Evolutionary conservation across 1,140 invertebrate species (phyloP).

Genomic region (Zaprionus vittiger): DNA sequence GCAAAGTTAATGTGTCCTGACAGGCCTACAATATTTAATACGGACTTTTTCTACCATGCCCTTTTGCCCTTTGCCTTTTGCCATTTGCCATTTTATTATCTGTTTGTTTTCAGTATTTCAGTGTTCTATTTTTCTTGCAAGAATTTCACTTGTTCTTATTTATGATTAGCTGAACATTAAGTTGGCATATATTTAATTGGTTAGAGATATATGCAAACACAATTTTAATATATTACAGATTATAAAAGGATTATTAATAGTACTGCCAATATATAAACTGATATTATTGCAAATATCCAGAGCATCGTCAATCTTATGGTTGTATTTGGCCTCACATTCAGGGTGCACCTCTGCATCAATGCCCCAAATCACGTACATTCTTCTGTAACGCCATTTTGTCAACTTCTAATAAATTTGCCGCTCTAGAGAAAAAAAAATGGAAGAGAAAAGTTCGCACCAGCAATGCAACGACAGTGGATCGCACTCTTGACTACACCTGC

Average conservation of each 20-base stretch:
- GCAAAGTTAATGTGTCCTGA: slow-evolving; percentile 59
- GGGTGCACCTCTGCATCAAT: slow-evolving; percentile 16
- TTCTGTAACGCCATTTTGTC: slow-evolving; percentile 42
- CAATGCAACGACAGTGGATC: slow-evolving; percentile 40
- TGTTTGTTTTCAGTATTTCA: background rate
- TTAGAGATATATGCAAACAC: too few relatives aligned
- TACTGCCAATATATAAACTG: background rate
- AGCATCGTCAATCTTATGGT: slow-evolving; percentile 25
- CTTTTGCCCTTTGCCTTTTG: slow-evolving; percentile 25
- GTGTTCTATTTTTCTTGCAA: slow-evolving; percentile 6
- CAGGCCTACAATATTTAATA: slow-evolving; percentile 59
- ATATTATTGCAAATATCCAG: slow-evolving; percentile 2
- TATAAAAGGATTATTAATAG: background rate
- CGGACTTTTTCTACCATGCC: slow-evolving; percentile 5
- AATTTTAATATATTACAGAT: background rate
- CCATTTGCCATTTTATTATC: slow-evolving; percentile 26
- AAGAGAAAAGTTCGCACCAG: slow-evolving; percentile 18
- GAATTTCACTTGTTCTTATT: slow-evolving; percentile 30
- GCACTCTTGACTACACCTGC: slow-evolving; percentile 41
- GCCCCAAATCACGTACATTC: slow-evolving; percentile 43
- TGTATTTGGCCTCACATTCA: background rate
- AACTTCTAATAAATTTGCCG: slow-evolving; percentile 58
- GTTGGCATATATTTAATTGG: slow-evolving; percentile 30
- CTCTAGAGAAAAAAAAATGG: slow-evolving; percentile 8
- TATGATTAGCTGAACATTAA: slow-evolving; percentile 44